Evolutionary conservation across 2,888 invertebrate species (phyloP).

Genomic region (Agrochola circellaris): DNA sequence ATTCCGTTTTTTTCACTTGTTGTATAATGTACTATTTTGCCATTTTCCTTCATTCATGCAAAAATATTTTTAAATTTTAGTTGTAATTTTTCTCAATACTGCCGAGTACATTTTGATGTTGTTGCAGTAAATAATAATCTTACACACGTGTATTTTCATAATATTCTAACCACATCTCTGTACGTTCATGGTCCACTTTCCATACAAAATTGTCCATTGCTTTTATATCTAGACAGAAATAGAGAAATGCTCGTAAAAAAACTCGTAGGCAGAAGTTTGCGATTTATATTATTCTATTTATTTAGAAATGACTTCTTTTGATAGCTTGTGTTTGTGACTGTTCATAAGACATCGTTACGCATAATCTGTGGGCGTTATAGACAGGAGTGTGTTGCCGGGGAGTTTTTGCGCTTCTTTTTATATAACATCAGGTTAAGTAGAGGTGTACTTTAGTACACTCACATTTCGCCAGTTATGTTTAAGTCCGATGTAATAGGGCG

Average conservation of each 20-base stretch:
- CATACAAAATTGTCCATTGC: neutral
- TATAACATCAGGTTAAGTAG: neutral
- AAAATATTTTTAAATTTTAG: neutral
- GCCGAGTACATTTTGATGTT: neutral
- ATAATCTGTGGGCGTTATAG: conserved; percentile 28
- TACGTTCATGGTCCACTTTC: neutral
- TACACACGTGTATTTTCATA: neutral
- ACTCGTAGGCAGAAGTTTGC: neutral
- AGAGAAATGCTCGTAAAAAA: neutral
- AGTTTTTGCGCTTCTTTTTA: neutral
- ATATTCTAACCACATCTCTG: neutral
- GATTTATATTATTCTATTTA: conserved; percentile 23
- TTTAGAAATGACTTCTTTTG: conserved; percentile 38
- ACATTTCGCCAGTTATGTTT: neutral
- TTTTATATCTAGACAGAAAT: neutral
- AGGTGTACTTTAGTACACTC: neutral
- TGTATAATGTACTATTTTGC: too few species aligned
- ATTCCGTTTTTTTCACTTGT: too few species aligned
- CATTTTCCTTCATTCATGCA: neutral
- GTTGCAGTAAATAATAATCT: neutral
- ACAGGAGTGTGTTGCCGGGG: neutral
- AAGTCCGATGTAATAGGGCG: neutral
- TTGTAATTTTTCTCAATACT: neutral
- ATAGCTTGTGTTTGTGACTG: conserved; percentile 13
- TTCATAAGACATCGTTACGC: conserved; percentile 24